phyloP scores from a whole-genome alignment of 2,888 invertebrate species.

The Buathra laborator region DNA sequence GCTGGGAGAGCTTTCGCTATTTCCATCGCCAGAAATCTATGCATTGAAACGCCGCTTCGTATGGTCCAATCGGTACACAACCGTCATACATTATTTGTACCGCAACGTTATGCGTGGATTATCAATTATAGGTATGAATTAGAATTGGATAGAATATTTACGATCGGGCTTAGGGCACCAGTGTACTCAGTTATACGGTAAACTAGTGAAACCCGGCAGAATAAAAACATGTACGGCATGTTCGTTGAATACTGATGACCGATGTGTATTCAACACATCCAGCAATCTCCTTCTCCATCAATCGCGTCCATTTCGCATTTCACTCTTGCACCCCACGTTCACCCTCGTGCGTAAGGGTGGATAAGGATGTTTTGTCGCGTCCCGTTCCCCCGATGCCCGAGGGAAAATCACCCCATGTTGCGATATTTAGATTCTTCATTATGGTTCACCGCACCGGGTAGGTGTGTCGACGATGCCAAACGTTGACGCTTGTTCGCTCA shows the following conservation, averaged over 20 bases:
- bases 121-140: slow-evolving; percentile 5
- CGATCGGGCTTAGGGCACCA: not conserved
- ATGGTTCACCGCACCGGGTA: slow-evolving; percentile 56
- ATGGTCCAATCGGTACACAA: not conserved
- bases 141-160: slow-evolving; percentile 15
- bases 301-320: slow-evolving; percentile 31
- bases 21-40: not conserved
- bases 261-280: slow-evolving; percentile 45
- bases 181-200: not conserved
- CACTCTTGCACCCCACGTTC: slow-evolving; percentile 17
- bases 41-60: not conserved
- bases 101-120: not conserved
- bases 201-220: not conserved
- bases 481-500: slow-evolving; percentile 36
- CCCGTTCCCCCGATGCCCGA: slow-evolving; percentile 5
- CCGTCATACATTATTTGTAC: not conserved
- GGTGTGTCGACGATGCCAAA: slow-evolving; percentile 21
- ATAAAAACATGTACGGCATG: slow-evolving; percentile 26
- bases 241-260: slow-evolving; percentile 17
- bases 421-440: slow-evolving; percentile 71
- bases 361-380: slow-evolving; percentile 31
- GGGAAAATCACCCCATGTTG: slow-evolving; percentile 59
- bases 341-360: slow-evolving; percentile 36
- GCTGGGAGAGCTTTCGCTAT: not conserved
- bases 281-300: slow-evolving; percentile 45